Evolutionary conservation across 2,113 vertebrate species (phyloP).

Genomic region (Parus major): DNA sequence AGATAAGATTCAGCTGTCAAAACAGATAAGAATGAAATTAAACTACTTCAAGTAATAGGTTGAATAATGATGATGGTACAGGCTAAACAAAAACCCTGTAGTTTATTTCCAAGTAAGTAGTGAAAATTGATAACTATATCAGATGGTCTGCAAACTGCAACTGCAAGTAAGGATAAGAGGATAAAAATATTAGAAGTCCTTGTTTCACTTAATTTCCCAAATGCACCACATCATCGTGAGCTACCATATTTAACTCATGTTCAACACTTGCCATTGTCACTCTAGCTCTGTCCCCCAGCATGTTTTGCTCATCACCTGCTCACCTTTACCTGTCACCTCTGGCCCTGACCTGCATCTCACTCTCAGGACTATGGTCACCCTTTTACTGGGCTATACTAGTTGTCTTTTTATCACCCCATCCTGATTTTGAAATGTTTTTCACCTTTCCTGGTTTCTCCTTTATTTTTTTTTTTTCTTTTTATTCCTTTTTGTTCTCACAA

Average conservation of each 20-base stretch:
- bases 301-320: neutral
- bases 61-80: conserved; percentile 48
- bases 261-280: neutral
- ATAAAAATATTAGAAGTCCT: neutral
- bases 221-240: neutral
- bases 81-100: conserved; percentile 30
- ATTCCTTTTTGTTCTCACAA: neutral
- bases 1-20: conserved; percentile 98
- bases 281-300: neutral
- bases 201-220: neutral
- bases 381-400: neutral
- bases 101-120: conserved; percentile 31
- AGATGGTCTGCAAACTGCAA: neutral
- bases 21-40: conserved; percentile 80
- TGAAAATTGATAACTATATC: neutral
- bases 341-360: neutral
- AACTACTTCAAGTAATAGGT: conserved; percentile 41
- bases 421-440: neutral
- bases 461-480: neutral
- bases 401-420: neutral
- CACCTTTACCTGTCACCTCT: neutral
- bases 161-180: neutral
- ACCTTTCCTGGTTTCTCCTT: neutral
- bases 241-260: neutral
- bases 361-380: neutral